Evolutionary conservation across 1,140 invertebrate species (phyloP), one percentile per base, ranked within the genome.

Genomic region (Neodiprion fabricii): DNA sequence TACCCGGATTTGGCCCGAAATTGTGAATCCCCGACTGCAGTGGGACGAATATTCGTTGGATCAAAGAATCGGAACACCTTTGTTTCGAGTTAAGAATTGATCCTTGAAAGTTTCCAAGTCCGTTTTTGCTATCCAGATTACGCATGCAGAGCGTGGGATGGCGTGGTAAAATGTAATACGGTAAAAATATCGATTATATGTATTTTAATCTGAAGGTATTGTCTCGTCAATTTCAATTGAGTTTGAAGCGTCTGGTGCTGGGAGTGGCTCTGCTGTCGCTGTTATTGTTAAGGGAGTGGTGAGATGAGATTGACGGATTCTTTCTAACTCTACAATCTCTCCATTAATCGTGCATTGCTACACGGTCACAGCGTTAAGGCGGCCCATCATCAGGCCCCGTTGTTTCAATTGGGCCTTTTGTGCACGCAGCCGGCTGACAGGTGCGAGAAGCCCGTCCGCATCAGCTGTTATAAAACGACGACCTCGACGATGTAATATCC

Each of bases 391-490:
- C 53, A 61, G 53, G 53, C 53, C 11, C 53, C 53, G 11, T 61
- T 61, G 53, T 61, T 61, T 61, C 53, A 61, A 61, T 61, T 40
- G 11, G 53, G 53, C n/a, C 53, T 61, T 61, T 61, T 61, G 53
- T 61, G n/a, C 53, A 12, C 53, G 53, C 53, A 61, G 53, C 53
- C 53, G 53, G 53, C 8, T 14, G 53, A 61, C 53, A 61, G 53
- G 53, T 61, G 53, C 53, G 53, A 17, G 53, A 17, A 17, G 11
- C 8, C n/a, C 53, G 28, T 40, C 5, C 28, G 28, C 53, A 17
- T 61, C 53, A 61, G 53, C 53, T 61, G 53, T 61, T 61, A 12
- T 61, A 14, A 40, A 40, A 3, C 28, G 28, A 40, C 5, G 28
- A 40, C 0, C 28, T 61, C 53, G 53, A 61, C 53, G 9, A 61